These are phyloP conservation scores for Capitella teleta DNA, from an alignment of 1,140 invertebrate species.

Conservation along the genomic window DNA sequence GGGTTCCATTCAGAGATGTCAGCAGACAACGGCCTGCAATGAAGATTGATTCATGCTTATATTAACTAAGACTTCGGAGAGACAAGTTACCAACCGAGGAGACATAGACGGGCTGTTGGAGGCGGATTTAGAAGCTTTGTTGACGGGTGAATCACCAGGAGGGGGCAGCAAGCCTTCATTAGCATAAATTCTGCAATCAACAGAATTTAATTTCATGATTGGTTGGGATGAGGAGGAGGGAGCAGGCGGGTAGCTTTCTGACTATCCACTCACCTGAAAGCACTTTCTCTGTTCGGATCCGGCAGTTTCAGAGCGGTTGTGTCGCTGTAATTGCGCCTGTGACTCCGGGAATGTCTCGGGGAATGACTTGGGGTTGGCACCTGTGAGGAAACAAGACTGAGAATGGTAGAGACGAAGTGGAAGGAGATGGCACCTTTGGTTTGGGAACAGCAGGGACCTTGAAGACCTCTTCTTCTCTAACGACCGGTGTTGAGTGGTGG, in stretches of 20 bases:
- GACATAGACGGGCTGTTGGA: not conserved
- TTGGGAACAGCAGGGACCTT: too few species aligned
- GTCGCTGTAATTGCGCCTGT: constrained; percentile 73
- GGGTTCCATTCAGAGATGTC: constrained; percentile 68
- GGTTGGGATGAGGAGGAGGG: too few species aligned
- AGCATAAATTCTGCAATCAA: constrained; percentile 52
- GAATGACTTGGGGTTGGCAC: constrained; percentile 42
- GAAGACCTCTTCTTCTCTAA: too few species aligned
- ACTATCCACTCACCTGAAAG: constrained; percentile 10
- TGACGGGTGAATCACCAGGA: not conserved
- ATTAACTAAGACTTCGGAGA: too few species aligned
- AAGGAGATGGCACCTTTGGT: too few species aligned
- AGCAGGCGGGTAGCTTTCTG: too few species aligned
- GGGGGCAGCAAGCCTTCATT: constrained; percentile 50
- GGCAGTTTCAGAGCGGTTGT: constrained; percentile 64
- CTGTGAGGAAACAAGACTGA: constrained; percentile 46
- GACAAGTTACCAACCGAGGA: constrained; percentile 46
- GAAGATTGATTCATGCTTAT: too few species aligned
- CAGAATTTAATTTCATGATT: too few species aligned
- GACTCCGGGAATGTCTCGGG: too few species aligned
- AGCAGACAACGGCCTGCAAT: constrained; percentile 52
- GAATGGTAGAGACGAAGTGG: too few species aligned
- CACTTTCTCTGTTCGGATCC: constrained; percentile 16
- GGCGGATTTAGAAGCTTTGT: not conserved
- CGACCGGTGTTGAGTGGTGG: too few species aligned